Percentiles rank a stretch among this genome's conserved stretches.
phyloP scores from a whole-genome alignment of 2,797 vertebrate genomes.

The Acestrorhynchus altus region DNA sequence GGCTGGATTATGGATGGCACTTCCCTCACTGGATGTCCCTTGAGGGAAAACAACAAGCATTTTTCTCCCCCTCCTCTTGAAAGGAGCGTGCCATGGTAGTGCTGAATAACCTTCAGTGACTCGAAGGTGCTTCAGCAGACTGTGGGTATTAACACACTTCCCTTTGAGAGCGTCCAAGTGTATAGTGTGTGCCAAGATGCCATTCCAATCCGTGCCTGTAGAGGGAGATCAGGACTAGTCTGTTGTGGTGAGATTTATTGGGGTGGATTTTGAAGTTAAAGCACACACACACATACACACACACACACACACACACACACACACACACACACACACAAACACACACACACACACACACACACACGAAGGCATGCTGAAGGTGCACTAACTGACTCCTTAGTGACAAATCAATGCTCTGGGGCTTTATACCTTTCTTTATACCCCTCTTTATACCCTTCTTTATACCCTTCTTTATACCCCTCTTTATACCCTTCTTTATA shows the following conservation, averaged over 20 bases:
- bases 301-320: too few species aligned
- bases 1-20: constrained; percentile 36
- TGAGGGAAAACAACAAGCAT: constrained; percentile 28
- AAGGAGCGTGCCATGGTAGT: constrained; percentile 27
- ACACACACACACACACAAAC: too few species aligned
- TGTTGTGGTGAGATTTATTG: background rate
- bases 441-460: too few species aligned
- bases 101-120: constrained; percentile 36
- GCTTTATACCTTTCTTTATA: too few species aligned
- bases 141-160: constrained; percentile 25
- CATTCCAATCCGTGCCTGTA: constrained; percentile 57
- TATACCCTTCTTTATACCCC: too few species aligned
- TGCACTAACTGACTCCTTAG: too few species aligned
- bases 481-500: too few species aligned
- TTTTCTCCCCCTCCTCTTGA: constrained; percentile 44
- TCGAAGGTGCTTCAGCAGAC: constrained; percentile 31
- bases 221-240: constrained; percentile 62
- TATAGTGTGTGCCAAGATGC: constrained; percentile 21
- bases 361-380: too few species aligned
- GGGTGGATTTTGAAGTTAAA: background rate
- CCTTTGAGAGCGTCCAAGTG: constrained; percentile 28
- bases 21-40: constrained; percentile 23
- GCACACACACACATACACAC: too few species aligned
- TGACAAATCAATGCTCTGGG: too few species aligned
- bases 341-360: too few species aligned